A percentile compares a stretch with the other conserved stretches of the same genome.
Conservation (phyloP, 2,113 vertebrate genomes). For the Gadus macrocephalus region DNA sequence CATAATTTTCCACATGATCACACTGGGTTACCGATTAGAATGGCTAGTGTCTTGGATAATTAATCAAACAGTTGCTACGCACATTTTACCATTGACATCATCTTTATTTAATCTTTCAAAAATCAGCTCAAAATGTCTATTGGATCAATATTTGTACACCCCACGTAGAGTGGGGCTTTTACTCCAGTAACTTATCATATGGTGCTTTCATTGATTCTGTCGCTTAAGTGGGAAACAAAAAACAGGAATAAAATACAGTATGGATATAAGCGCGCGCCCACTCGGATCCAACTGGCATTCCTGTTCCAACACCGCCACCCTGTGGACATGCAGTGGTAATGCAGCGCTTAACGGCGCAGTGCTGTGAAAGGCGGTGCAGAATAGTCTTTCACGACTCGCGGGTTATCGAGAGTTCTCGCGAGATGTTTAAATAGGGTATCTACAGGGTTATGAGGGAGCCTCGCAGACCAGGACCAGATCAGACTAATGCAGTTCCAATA, state of each 20-base stretch:
- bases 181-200: conserved; percentile 52
- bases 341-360: conserved; percentile 50
- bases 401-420: conserved; percentile 34
- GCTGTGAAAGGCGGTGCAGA: too few relatives aligned
- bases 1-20: conserved; percentile 57
- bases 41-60: conserved; percentile 41
- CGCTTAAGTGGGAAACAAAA: conserved; percentile 34
- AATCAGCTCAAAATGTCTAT: conserved; percentile 36
- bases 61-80: conserved; percentile 48
- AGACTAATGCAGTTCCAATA: conserved; percentile 55
- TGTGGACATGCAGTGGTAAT: conserved; percentile 58
- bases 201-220: conserved; percentile 58
- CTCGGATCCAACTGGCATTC: conserved; percentile 29
- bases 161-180: conserved; percentile 30
- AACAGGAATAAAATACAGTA: conserved; percentile 26
- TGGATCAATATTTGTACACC: conserved; percentile 26
- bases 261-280: conserved; percentile 39
- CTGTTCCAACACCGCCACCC: conserved; percentile 46
- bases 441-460: conserved; percentile 46
- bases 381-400: conserved; percentile 30
- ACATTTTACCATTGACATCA: conserved; percentile 45
- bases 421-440: conserved; percentile 29
- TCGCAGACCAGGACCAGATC: conserved; percentile 49
- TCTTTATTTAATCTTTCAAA: conserved; percentile 40
- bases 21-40: conserved; percentile 50